These are phyloP conservation scores for Thunnus maccoyii DNA, from an alignment of 2,113 vertebrate genomes.

Conservation along the genomic window DNA sequence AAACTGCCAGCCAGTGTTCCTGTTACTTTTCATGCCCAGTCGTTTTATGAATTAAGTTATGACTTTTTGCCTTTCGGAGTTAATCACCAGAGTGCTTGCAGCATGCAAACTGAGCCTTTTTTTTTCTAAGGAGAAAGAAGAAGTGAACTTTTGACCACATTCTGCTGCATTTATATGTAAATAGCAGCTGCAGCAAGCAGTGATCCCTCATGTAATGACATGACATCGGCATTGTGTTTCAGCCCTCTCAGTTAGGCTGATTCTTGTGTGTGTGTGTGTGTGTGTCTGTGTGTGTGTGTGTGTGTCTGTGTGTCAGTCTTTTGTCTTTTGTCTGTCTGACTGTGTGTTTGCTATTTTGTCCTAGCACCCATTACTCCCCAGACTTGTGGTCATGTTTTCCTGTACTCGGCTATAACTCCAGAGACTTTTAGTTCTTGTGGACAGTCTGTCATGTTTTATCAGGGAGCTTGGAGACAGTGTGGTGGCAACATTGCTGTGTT, in stretches of 20 bases:
- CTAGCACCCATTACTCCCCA: constrained; percentile 34
- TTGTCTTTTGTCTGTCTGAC: constrained; percentile 29
- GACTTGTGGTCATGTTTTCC: constrained; percentile 46
- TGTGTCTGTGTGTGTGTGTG: neutral
- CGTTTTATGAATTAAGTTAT: constrained; percentile 57
- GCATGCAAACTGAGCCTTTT: constrained; percentile 3
- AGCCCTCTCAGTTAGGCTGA: constrained; percentile 31
- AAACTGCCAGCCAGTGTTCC: constrained; percentile 47
- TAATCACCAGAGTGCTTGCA: constrained; percentile 15
- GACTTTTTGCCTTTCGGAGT: constrained; percentile 1
- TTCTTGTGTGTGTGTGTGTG: constrained; percentile 15
- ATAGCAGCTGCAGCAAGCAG: constrained; percentile 71
- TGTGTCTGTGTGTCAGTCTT: neutral
- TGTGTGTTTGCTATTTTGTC: constrained; percentile 33
- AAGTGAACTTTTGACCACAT: constrained; percentile 81
- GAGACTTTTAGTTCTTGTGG: constrained; percentile 47
- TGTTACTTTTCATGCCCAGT: constrained; percentile 38
- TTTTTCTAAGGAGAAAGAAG: constrained; percentile 6
- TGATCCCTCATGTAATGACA: constrained; percentile 77
- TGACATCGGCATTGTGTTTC: constrained; percentile 68
- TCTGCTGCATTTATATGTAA: constrained; percentile 79
- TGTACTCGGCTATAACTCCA: constrained; percentile 22
- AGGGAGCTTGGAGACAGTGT: constrained; percentile 53
- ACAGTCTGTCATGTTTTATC: constrained; percentile 58
- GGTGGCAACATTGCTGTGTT: constrained; percentile 55